Evolutionary conservation across 2,113 vertebrate genomes (phyloP), one percentile per base, ranked within the genome.

Genomic region (Ptyas mucosa): DNA sequence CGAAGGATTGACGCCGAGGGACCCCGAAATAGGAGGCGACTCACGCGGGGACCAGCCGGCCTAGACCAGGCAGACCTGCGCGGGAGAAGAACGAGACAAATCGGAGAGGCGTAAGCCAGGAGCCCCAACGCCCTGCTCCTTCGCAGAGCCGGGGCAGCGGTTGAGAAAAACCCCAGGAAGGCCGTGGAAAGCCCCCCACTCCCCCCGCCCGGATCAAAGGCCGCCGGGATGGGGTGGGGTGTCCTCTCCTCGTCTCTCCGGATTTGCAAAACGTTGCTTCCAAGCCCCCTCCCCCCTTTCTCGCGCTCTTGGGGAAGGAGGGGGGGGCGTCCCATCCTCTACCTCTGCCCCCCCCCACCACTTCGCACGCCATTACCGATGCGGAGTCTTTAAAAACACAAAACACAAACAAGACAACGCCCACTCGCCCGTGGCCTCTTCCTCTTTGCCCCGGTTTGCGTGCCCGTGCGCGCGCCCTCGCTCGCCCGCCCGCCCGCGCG

Each of bases 21-120:
- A 95, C 24, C 90, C 57, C 57, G 1, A 86, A 94, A 95, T 95
- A 97, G 95, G 51, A 15, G 23, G 94, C 95, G 94, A 95, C 95
- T 93, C 21, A 61, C 89, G 54, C 39, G 20, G 6, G 81, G 39
- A 58, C 87, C n/a, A 75, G 53, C 46, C 89, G 81, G 91, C 53
- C n/a, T 91, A 93, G 95, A 96, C 95, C 94, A 94, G 97, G 97
- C 91, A 88, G 94, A 64, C 94, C 5, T 5, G 29, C 29, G 6
- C n/a, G n/a, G n/a, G 14, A 7, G 64, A 18, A 69, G 29, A n/a
- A 61, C 2, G 58, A 11, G 61, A n/a, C 11, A n/a, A 69, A n/a
- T 14, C 12, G 94, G 93, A 90, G 93, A 20, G 12, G 23, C 24
- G 5, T 11, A n/a, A 9, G 53, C 29, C 81, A 49, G 23, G 20